Percentiles rank a stretch among this genome's conserved stretches.
These are phyloP conservation scores for Polyommatus iphigenia DNA, from an alignment of 2,888 invertebrate species.

Conservation along the genomic window DNA sequence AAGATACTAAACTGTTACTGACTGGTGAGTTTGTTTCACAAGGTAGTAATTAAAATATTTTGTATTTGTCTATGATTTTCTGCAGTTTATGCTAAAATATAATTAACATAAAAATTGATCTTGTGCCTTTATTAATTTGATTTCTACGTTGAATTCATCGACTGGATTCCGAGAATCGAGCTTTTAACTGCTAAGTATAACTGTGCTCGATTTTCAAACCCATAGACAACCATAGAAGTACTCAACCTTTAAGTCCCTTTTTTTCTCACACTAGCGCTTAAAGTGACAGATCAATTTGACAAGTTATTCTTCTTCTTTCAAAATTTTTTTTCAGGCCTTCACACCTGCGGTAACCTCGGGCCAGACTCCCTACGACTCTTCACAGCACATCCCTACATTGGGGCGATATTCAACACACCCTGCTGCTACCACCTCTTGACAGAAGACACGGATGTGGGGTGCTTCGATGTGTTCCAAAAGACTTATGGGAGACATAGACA, in stretches of 20 bases:
- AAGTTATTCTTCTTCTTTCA: too few relatives aligned
- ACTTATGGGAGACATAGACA: slow-evolving; percentile 48
- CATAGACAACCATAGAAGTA: too few relatives aligned
- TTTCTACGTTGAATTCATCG: too few relatives aligned
- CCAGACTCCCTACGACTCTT: slow-evolving; percentile 87
- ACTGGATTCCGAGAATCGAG: too few relatives aligned
- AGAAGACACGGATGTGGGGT: slow-evolving; percentile 64
- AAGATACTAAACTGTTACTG: slow-evolving; percentile 71
- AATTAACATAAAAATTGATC: too few relatives aligned
- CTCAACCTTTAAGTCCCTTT: too few relatives aligned
- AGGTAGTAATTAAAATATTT: not conserved
- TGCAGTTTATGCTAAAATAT: too few relatives aligned
- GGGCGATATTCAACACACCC: slow-evolving; percentile 88
- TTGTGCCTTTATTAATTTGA: too few relatives aligned
- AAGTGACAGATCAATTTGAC: too few relatives aligned
- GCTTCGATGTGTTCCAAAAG: slow-evolving; percentile 66
- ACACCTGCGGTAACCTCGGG: slow-evolving; percentile 93
- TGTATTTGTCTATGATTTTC: not conserved
- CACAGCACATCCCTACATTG: slow-evolving; percentile 71
- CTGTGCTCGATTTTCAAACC: too few relatives aligned
- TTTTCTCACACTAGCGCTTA: too few relatives aligned
- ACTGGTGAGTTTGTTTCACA: slow-evolving; percentile 57
- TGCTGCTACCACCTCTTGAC: slow-evolving; percentile 93
- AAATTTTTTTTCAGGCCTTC: slow-evolving; percentile 82
- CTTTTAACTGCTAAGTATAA: too few relatives aligned